Conservation (phyloP, 1,140 invertebrate genomes). For the Drosophila navojoa region DNA sequence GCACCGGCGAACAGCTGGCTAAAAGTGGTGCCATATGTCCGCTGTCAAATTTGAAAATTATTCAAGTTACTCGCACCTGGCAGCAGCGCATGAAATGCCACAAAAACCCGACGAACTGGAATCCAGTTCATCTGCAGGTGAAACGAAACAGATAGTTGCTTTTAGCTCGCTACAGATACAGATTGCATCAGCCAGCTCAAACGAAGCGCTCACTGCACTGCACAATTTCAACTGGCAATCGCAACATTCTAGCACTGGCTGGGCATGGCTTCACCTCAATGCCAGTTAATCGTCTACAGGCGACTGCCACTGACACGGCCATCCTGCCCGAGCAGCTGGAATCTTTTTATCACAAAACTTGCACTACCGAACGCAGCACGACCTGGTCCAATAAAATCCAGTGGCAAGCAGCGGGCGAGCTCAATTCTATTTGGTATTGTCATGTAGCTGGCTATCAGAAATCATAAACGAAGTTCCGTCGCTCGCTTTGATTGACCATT, state of each 20-base stretch:
- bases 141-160: constrained; percentile 48
- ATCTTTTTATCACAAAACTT: constrained; percentile 11
- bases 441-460: constrained; percentile 51
- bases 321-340: constrained; percentile 16
- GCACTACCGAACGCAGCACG: not conserved
- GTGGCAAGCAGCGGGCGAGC: constrained; percentile 22
- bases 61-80: constrained; percentile 63
- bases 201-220: constrained; percentile 38
- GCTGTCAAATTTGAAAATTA: constrained; percentile 80
- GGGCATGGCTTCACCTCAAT: constrained; percentile 71
- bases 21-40: constrained; percentile 51
- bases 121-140: constrained; percentile 41
- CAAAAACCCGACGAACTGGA: constrained; percentile 41
- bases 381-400: not conserved
- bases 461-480: constrained; percentile 45
- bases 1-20: constrained; percentile 18
- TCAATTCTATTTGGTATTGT: constrained; percentile 71
- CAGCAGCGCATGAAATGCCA: constrained; percentile 67
- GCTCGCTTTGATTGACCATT: constrained; percentile 77
- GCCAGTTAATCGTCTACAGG: constrained; percentile 46
- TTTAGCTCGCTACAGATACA: constrained; percentile 39
- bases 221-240: constrained; percentile 30
- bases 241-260: constrained; percentile 55
- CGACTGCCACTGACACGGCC: constrained; percentile 4
- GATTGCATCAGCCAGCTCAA: constrained; percentile 38